Base-by-base conservation (phyloP, 2,113 vertebrate species). In the Pelvicachromis taeniatus region DNA sequence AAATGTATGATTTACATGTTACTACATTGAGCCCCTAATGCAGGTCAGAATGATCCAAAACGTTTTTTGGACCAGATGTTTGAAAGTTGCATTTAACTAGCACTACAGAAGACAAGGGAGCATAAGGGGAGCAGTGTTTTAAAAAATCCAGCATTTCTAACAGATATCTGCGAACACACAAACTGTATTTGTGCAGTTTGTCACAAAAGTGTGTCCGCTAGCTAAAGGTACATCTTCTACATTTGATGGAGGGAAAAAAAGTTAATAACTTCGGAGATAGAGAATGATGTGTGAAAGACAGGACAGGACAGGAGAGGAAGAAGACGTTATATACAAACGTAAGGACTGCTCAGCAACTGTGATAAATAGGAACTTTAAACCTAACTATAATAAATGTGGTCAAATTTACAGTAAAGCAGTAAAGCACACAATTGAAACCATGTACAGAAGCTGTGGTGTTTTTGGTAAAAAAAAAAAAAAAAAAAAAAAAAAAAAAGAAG, bases 11-110 rank as follows among this genome's bases (percentile, higher is more conserved):
- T n/a, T n/a, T n/a, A n/a, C n/a, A n/a, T n/a, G n/a, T n/a, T n/a
- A n/a, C 5, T 23, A 55, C 0, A 55, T 23, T 55, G n/a, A 23
- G 53, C n/a, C 17, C 53, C 7, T 55, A 23, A 55, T 23, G 21
- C 21, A 12, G 53, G 53, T 10, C 53, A 23, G 23, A 55, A 55
- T 23, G n/a, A 23, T 55, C 53, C 53, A 55, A 12, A 8, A 14
- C 12, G 26, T 13, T 56, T 56, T 56, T 4, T 26, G 54, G 23
- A 14, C 21, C 23, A 26, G 12, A 26, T 56, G 23, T 56, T 26
- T 26, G 21, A 1, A 26, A 14, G 0, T 26, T 26, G 12, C 54
- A 1, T 26, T 23, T 56, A 56, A 12, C 21, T 0, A 14, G 23
- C 4, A 2, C 54, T 8, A 56, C 54, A 55, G 53, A 55, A 55